phyloP scores from a whole-genome alignment of 2,113 vertebrate species.

The Syrrhaptes paradoxus region DNA sequence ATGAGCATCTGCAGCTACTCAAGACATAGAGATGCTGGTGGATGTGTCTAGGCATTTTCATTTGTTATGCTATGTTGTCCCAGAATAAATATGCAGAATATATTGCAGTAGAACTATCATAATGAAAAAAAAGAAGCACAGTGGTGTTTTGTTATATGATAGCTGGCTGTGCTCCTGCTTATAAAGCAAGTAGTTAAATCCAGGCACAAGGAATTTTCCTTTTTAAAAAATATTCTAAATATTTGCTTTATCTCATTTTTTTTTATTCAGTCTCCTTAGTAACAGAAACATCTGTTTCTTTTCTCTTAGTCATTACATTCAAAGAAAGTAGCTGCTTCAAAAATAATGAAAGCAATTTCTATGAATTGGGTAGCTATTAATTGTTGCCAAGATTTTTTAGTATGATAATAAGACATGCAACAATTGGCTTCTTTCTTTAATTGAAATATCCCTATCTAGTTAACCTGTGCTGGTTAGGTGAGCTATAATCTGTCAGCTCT shows the following conservation, averaged over 20 bases:
- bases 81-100: slow-evolving; percentile 3
- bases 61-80: not conserved
- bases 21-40: not conserved
- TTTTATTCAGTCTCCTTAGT: slow-evolving; percentile 72
- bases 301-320: slow-evolving; percentile 79
- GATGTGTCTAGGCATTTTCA: not conserved
- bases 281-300: slow-evolving; percentile 82
- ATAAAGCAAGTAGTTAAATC: slow-evolving; percentile 68
- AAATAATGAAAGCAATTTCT: slow-evolving; percentile 78
- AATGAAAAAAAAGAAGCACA: not conserved
- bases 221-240: slow-evolving; percentile 62
- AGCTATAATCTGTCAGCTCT: slow-evolving; percentile 45
- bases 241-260: slow-evolving; percentile 69
- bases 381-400: slow-evolving; percentile 77
- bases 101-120: not conserved
- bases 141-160: slow-evolving; percentile 21
- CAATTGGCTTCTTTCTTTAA: slow-evolving; percentile 73
- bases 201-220: slow-evolving; percentile 59
- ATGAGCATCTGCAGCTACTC: slow-evolving; percentile 43
- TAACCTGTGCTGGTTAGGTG: slow-evolving; percentile 68
- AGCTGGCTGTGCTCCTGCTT: slow-evolving; percentile 30
- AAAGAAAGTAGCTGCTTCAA: slow-evolving; percentile 77
- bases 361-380: slow-evolving; percentile 76
- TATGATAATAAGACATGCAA: slow-evolving; percentile 74
- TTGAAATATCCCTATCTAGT: slow-evolving; percentile 66